Base-by-base conservation (phyloP, 1,140 invertebrate genomes). In the Psix sp. region DNA sequence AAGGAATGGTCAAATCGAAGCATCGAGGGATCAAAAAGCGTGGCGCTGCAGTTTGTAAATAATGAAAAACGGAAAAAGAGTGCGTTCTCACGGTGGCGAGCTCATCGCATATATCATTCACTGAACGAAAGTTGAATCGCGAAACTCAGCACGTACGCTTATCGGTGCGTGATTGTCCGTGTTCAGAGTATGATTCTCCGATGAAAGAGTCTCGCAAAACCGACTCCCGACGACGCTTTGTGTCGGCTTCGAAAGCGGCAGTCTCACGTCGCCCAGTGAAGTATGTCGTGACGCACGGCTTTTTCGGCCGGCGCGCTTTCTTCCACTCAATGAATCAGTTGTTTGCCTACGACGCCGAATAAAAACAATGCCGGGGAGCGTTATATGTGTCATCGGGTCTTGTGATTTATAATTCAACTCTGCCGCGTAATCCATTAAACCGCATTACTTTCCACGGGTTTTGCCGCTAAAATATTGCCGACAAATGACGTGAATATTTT, bases 401-500 rank as follows among this genome's bases (percentile, higher is more conserved):
- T 11, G 36, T 56, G 66, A 71, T 71, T 71, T 71, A 62, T 71
- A 71, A 62, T 70, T n/a, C 42, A 15, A 38, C 18, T 48, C 56
- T 26, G 39, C 13, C 54, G 18, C 33, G 48, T 70, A 60, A 60
- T 70, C 49, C 66, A 71, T 71, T 71, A 71, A 62, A 62, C 29
- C 42, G 49, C 49, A 36, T 49, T 62, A 71, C 33, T 56, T 48
- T 70, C 42, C 26, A 49, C 26, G 20, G 2, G 11, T 54, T 54
- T 36, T 42, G 13, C 21, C 6, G 33, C 0, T 56, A 49, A 71
- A 71, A 56, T 62, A 56, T 62, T 54, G 38, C 14, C 11, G 33
- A 70, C 40, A 59, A 60, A 60, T 54, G 46, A 70, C 48, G 42
- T 18, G 40, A 54, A 70, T 60, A 60, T 70, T 68, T 59, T 40